These are phyloP conservation scores for Schizopygopsis malacanthus DNA, from an alignment of 2,797 vertebrate genomes.

Conservation along the genomic window DNA sequence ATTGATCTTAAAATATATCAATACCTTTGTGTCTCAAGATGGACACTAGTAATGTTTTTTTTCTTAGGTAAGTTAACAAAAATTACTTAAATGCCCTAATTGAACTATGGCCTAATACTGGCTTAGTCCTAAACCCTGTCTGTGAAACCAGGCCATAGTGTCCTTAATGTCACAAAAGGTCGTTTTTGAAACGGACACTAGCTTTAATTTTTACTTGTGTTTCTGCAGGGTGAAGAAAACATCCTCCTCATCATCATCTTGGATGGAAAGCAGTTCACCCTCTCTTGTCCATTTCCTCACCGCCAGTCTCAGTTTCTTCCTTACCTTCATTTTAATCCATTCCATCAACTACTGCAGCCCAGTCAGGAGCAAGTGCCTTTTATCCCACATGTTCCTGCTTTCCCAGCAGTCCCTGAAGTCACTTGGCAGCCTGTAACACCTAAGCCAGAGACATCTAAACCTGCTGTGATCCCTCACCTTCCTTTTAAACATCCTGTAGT, in stretches of 20 bases:
- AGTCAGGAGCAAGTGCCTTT: not conserved
- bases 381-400: not conserved
- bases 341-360: slow-evolving; percentile 21
- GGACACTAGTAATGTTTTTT: too few species aligned
- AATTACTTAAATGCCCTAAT: too few species aligned
- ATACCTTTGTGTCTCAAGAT: too few species aligned
- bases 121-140: too few species aligned
- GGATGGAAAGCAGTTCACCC: slow-evolving; percentile 48
- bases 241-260: slow-evolving; percentile 48
- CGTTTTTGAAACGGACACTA: not conserved
- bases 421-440: not conserved
- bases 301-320: slow-evolving; percentile 16
- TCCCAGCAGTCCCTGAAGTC: not conserved
- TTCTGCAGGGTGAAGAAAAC: slow-evolving; percentile 62
- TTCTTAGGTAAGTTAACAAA: too few species aligned
- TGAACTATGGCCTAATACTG: too few species aligned
- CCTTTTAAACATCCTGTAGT: not conserved
- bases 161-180: not conserved
- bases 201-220: not conserved
- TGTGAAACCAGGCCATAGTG: not conserved
- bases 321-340: slow-evolving; percentile 15
- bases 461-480: not conserved
- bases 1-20: too few species aligned
- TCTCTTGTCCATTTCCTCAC: slow-evolving; percentile 66
- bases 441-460: slow-evolving; percentile 38